phyloP scores from a whole-genome alignment of 2,113 vertebrate genomes.

The Circaetus gallicus region DNA sequence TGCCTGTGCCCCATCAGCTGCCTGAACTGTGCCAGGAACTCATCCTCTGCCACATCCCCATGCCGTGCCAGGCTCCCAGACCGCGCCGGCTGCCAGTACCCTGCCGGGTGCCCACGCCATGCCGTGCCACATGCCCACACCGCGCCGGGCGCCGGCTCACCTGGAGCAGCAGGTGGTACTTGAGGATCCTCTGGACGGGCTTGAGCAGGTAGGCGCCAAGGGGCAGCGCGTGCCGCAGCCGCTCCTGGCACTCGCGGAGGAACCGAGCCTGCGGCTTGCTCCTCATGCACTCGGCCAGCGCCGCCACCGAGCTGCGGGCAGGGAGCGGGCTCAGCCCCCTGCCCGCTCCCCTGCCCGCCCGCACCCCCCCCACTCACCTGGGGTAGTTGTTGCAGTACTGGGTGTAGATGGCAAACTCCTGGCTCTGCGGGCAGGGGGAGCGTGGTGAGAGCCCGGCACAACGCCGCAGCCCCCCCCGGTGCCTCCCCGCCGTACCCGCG shows the following conservation, averaged over 20 bases:
- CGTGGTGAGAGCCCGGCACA: neutral
- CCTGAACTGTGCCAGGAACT: neutral
- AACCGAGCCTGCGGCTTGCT: constrained; percentile 90
- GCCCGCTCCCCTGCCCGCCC: neutral
- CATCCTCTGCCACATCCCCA: neutral
- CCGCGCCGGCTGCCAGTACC: neutral
- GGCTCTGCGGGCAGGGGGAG: constrained; percentile 76
- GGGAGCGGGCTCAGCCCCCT: neutral
- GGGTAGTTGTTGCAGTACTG: constrained; percentile 99
- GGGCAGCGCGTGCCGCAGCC: constrained; percentile 85
- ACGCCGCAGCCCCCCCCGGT: accelerated
- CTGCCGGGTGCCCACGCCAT: accelerated
- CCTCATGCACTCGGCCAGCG: constrained; percentile 91
- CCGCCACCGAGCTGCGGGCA: constrained; percentile 84
- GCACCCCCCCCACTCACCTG: constrained; percentile 78
- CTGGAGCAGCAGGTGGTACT: constrained; percentile 96
- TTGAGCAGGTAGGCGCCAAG: constrained; percentile 94
- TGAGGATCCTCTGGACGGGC: constrained; percentile 96
- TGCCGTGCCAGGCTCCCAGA: neutral
- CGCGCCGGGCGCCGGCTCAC: neutral
- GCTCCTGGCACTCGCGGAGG: constrained; percentile 89
- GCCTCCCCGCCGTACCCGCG: accelerated
- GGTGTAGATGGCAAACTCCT: constrained; percentile 96
- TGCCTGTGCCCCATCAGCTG: too few species aligned
- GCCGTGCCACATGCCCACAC: neutral